phyloP scores from a whole-genome alignment of 2,888 invertebrate genomes.

The Rhamnusium bicolor region DNA sequence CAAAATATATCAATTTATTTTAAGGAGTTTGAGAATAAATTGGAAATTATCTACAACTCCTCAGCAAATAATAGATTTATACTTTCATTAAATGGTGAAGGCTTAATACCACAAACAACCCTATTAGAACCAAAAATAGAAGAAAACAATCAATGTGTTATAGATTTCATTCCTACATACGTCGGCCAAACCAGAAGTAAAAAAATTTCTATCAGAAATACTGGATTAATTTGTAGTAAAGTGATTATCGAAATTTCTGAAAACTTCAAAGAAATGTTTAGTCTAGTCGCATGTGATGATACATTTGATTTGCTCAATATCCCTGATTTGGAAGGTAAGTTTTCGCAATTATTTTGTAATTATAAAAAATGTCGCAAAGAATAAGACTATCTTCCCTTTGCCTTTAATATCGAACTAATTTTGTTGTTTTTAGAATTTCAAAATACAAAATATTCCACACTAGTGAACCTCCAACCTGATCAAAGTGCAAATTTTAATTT shows the following conservation, averaged over 20 bases:
- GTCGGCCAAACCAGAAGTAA: slow-evolving; percentile 52
- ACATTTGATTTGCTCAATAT: slow-evolving; percentile 44
- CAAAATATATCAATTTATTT: slow-evolving; percentile 28
- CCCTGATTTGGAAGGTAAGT: slow-evolving; percentile 43
- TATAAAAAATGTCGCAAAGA: no score
- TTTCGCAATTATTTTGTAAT: no score
- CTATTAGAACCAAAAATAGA: slow-evolving; percentile 64
- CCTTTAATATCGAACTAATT: no score
- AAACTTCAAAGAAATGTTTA: slow-evolving; percentile 45
- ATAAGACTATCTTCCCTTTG: no score
- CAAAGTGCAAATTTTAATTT: slow-evolving; percentile 62
- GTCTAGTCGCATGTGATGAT: slow-evolving; percentile 39
- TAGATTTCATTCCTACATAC: slow-evolving; percentile 67
- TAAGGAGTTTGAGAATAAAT: slow-evolving; percentile 43
- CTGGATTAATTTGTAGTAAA: slow-evolving; percentile 67
- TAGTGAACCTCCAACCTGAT: slow-evolving; percentile 61
- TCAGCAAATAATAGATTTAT: slow-evolving; percentile 41
- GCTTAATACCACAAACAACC: slow-evolving; percentile 69
- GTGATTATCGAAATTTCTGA: slow-evolving; percentile 68
- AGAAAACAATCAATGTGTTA: slow-evolving; percentile 49
- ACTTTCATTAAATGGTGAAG: slow-evolving; percentile 68
- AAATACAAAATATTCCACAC: slow-evolving; percentile 33
- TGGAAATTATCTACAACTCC: slow-evolving; percentile 50
- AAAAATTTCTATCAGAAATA: slow-evolving; percentile 65
- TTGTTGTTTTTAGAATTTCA: slow-evolving; percentile 34